Conservation (phyloP, 2,888 invertebrate genomes). For the Meganola albula region DNA sequence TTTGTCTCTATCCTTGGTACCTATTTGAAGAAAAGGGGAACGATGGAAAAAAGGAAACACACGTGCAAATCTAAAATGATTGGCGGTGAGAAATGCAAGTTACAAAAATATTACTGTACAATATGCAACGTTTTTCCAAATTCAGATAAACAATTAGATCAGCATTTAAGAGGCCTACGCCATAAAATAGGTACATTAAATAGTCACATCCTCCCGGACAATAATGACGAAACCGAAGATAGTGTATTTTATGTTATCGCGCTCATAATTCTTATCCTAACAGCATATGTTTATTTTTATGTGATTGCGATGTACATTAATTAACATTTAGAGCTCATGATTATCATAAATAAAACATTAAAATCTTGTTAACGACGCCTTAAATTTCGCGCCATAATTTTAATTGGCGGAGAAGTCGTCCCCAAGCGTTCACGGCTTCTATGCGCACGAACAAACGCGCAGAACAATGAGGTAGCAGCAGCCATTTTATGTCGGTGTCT, state of each 20-base stretch:
- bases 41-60: conserved; percentile 33
- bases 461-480: conserved; percentile 79
- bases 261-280: conserved; percentile 47
- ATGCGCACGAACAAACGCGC: conserved; percentile 79
- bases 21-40: conserved; percentile 3
- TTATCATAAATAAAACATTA: conserved; percentile 46
- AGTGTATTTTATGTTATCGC: conserved; percentile 47
- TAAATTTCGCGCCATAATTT: conserved; percentile 78
- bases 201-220: conserved; percentile 33
- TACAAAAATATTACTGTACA: conserved; percentile 52
- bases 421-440: conserved; percentile 79
- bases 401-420: conserved; percentile 77
- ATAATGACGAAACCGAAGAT: conserved; percentile 37
- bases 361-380: conserved; percentile 58
- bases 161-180: conserved; percentile 62
- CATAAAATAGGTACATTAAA: conserved; percentile 53
- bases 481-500: conserved; percentile 79
- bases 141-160: conserved; percentile 60
- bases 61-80: conserved; percentile 24
- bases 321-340: conserved; percentile 28
- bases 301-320: conserved; percentile 37
- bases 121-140: conserved; percentile 59
- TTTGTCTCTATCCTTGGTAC: too few species aligned
- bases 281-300: conserved; percentile 55
- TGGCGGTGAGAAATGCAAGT: conserved; percentile 34